These are phyloP conservation scores for Rhynchomys soricoides DNA, from an alignment of 2,113 vertebrate species.

Conservation along the genomic window DNA sequence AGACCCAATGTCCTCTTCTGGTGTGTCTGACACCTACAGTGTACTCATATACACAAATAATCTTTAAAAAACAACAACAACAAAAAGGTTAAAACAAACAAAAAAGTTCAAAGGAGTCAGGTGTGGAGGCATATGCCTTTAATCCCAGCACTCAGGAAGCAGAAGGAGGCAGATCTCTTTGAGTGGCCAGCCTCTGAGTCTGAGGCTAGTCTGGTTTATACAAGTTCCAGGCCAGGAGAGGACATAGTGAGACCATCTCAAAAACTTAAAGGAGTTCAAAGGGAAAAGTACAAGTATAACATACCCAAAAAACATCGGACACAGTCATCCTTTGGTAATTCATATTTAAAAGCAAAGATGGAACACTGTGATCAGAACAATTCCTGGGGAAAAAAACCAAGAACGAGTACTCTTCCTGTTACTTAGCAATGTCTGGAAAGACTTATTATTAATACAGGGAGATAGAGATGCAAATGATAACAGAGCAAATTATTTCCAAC, in stretches of 20 bases:
- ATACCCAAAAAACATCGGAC: neutral
- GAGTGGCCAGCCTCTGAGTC: too few relatives aligned
- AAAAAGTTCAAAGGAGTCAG: neutral
- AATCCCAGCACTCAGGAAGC: neutral
- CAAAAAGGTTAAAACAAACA: too few relatives aligned
- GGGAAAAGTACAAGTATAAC: neutral
- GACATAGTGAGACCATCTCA: neutral
- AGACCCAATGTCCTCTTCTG: too few relatives aligned
- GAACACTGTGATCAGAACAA: neutral
- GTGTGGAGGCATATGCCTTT: neutral
- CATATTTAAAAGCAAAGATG: slow-evolving; percentile 17
- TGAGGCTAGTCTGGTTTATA: neutral
- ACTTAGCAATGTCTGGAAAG: slow-evolving; percentile 35
- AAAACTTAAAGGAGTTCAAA: slow-evolving; percentile 20
- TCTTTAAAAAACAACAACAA: neutral
- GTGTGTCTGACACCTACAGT: neutral
- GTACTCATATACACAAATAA: too few relatives aligned
- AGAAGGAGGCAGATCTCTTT: neutral
- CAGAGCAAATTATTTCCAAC: slow-evolving; percentile 16
- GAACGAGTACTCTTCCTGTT: neutral
- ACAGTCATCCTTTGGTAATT: slow-evolving; percentile 23
- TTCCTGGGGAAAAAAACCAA: neutral
- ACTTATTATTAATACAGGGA: neutral
- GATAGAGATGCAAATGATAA: neutral
- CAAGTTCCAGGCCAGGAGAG: neutral